Evolutionary conservation across 2,888 invertebrate genomes (phyloP), one percentile per base, ranked within the genome.

Genomic region (Oscheius sp.): DNA sequence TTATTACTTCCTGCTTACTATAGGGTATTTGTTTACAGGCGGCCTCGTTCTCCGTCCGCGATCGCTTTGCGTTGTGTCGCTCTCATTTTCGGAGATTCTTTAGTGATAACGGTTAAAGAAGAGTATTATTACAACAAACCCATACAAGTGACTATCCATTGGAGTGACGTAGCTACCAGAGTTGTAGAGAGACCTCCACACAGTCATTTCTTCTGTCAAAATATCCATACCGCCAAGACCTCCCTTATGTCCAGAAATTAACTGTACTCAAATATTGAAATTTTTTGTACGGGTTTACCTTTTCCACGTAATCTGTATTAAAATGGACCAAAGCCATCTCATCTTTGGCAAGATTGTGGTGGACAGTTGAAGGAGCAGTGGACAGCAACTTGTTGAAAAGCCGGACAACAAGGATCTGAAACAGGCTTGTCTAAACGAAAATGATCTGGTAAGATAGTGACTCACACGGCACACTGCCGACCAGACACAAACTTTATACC

Each of bases 341-440:
- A 32, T 79, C 75, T 70, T 86, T 84, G 1, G 83, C 81, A 1
- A 88, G 74, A 3, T 80, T 65, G 32, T 84, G 73, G 73, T 86
- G 85, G 33, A 79, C 75, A 1, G 74, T 63, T 5, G 81, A 81
- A n/a, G 87, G 87, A 7, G 88, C 85, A 53, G 73, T 79, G 0
- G 78, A 75, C 42, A 87, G 74, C n/a, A 88, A 63, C 48, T 84
- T 84, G 75, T 88, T 88, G 77, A 88, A 79, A 21, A 88, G 70
- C n/a, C 85, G 75, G 29, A 83, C 83, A n/a, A 88, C 85, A 13
- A 88, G 75, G 42, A 88, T 85, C 86, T 86, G 66, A 77, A 71
- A 1, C 29, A 13, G 33, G 2, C 35, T 5, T 37, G 7, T 21
- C n/a, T 21, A 1, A 1, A 29, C 11, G 3, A 4, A 10, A 63